Evolutionary conservation across 2,113 vertebrate genomes (phyloP).

Genomic region (Platysternon megacephalum): DNA sequence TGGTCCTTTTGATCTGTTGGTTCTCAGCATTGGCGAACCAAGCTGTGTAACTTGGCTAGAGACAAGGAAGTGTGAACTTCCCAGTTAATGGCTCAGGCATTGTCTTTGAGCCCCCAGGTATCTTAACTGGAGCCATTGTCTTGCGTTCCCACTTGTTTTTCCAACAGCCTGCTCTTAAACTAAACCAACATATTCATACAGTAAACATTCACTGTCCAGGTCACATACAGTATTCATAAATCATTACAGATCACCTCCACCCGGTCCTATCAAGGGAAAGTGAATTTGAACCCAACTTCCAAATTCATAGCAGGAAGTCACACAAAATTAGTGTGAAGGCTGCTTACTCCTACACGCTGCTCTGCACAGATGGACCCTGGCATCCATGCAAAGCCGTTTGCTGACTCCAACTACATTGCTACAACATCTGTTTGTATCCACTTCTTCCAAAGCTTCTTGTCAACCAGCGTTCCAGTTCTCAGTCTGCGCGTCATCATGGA

Average conservation of each 20-base stretch:
- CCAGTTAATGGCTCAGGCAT: neutral
- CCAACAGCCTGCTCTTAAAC: neutral
- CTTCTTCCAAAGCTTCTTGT: neutral
- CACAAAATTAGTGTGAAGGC: neutral
- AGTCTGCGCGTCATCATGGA: neutral
- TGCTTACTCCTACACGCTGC: neutral
- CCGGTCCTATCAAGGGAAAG: neutral
- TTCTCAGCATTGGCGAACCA: neutral
- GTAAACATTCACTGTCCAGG: neutral
- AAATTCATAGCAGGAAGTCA: neutral
- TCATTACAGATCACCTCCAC: neutral
- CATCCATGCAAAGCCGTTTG: constrained; percentile 13
- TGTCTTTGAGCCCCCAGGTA: neutral
- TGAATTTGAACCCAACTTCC: neutral
- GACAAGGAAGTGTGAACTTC: neutral
- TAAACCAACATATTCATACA: neutral
- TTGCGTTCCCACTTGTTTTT: neutral
- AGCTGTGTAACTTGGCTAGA: neutral
- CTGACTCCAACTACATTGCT: constrained; percentile 38
- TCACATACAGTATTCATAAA: neutral
- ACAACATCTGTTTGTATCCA: constrained; percentile 2
- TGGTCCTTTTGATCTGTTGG: too few relatives aligned
- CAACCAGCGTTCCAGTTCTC: neutral
- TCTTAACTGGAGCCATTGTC: neutral
- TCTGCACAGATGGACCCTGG: constrained; percentile 12